A percentile compares a stretch with the other conserved stretches of the same genome.
Conservation (phyloP, 2,113 vertebrate genomes). For the Pionites leucogaster region DNA sequence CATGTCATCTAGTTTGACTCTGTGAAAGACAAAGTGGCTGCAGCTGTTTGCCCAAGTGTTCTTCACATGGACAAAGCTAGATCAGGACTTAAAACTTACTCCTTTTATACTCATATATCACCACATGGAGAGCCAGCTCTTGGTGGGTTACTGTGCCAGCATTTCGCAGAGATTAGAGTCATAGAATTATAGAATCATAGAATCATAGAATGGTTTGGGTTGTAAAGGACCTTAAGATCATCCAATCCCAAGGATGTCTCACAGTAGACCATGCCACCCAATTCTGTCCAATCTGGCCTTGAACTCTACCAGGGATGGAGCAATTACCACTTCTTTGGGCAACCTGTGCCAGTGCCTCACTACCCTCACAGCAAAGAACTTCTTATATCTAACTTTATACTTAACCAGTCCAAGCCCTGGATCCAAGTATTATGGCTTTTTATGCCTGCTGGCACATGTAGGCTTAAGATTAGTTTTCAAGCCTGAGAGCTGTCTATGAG, state of each 20-base stretch:
- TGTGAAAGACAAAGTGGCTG: neutral
- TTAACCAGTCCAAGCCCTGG: neutral
- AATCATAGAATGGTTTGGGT: neutral
- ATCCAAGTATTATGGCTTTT: neutral
- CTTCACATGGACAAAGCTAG: neutral
- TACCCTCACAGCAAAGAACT: neutral
- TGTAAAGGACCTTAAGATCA: neutral
- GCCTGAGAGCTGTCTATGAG: neutral
- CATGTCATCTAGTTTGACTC: neutral
- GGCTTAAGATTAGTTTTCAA: neutral
- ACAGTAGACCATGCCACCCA: neutral
- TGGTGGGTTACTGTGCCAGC: neutral
- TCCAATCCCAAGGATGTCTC: neutral
- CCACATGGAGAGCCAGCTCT: neutral
- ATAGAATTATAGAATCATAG: neutral
- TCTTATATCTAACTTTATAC: neutral
- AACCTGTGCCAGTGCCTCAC: neutral
- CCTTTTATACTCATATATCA: neutral
- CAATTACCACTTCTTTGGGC: neutral
- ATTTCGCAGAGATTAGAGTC: neutral
- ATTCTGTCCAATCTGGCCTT: neutral
- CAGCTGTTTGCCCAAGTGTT: neutral
- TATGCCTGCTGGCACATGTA: neutral
- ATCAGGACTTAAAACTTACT: neutral
- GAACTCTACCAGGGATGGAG: neutral